Evolutionary conservation across 1,140 invertebrate genomes (phyloP).

Genomic region (Chionoecetes opilio): DNA sequence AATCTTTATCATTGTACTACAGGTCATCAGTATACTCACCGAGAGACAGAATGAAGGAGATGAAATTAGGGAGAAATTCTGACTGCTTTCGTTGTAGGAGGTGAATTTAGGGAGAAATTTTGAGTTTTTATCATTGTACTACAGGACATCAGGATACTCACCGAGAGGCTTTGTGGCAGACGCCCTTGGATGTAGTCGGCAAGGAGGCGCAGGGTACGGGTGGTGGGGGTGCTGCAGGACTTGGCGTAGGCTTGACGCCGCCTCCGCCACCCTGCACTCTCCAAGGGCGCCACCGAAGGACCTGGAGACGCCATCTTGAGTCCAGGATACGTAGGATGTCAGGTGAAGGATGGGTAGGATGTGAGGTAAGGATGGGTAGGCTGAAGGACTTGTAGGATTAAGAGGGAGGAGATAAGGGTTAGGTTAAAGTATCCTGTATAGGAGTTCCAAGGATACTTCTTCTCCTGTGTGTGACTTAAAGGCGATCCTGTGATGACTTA

Average conservation of each 20-base stretch:
- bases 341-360: background rate
- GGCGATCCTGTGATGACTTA: too few species aligned
- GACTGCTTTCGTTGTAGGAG: too few species aligned
- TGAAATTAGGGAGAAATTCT: too few species aligned
- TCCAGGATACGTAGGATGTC: background rate
- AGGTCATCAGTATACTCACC: too few species aligned
- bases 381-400: background rate
- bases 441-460: too few species aligned
- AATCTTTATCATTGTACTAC: too few species aligned
- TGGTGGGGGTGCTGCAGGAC: conserved; percentile 69
- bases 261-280: conserved; percentile 63
- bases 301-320: conserved; percentile 39
- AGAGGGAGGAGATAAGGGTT: background rate
- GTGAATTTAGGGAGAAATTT: too few species aligned
- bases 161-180: conserved; percentile 53
- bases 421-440: too few species aligned
- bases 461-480: too few species aligned
- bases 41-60: too few species aligned
- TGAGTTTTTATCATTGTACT: too few species aligned
- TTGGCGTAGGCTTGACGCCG: conserved; percentile 70
- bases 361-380: background rate
- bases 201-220: conserved; percentile 60
- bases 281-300: background rate
- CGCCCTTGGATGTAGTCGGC: conserved; percentile 69
- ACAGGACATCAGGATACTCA: conserved; percentile 59